Conservation (phyloP, 2,113 vertebrate genomes). For the Aix galericulata region DNA sequence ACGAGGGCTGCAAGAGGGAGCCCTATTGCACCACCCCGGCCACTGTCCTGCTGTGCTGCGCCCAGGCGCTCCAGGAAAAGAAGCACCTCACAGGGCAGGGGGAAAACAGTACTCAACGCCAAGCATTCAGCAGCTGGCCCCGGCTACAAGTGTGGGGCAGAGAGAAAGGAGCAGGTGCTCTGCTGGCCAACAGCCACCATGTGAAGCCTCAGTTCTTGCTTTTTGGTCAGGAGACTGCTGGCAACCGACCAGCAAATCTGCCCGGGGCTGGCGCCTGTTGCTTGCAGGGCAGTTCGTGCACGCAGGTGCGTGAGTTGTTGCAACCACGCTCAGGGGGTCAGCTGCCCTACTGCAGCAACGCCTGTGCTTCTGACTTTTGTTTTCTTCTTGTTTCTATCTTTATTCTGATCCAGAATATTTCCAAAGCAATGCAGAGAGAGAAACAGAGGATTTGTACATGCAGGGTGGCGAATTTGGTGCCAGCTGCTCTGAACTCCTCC, state of each 20-base stretch:
- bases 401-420: neutral
- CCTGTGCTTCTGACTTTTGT: neutral
- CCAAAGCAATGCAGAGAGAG: neutral
- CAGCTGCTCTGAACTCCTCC: neutral
- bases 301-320: neutral
- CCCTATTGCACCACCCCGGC: neutral
- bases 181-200: neutral
- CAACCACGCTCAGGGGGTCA: neutral
- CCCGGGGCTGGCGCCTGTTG: neutral
- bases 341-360: neutral
- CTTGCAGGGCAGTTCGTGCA: neutral
- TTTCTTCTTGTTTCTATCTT: neutral
- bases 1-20: neutral
- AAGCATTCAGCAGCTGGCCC: rapidly evolving
- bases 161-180: neutral
- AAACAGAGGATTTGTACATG: neutral
- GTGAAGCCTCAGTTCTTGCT: neutral
- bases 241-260: neutral
- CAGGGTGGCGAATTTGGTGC: neutral
- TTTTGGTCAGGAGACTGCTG: neutral
- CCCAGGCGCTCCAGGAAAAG: neutral
- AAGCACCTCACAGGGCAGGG: neutral
- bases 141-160: neutral
- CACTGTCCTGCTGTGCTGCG: neutral
- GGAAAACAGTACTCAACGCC: neutral